Base-by-base conservation (phyloP, 2,797 vertebrate species). In the Okamejei kenojei region DNA sequence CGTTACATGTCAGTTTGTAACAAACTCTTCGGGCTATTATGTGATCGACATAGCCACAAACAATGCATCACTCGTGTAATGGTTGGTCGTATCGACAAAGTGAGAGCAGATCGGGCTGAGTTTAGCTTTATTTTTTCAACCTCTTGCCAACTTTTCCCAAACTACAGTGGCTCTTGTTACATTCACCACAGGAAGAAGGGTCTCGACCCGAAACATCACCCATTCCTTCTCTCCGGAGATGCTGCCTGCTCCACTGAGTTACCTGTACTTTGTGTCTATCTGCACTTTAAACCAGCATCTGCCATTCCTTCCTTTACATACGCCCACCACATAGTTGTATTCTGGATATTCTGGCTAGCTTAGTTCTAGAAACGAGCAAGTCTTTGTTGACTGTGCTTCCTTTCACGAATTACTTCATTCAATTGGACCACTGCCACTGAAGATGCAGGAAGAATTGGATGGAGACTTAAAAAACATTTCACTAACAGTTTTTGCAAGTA, bases 301-400 rank as follows among this genome's bases (percentile, higher is more conserved):
- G 2, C 45, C 4, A 2, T 45, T 45, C 45, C 45, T 45, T 45
- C 45, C 4, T 45, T 1, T 45, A 4, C 45, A 45, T 45, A 4
- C 45, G 26, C 26, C 68, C 35, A 73, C 88, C 35, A 15, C 35
- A 35, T 38, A 21, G 21, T 74, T 26, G 26, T n/a, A 38, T 45
- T 45, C 71, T 54, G 90, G 90, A 71, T 71, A 71, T 63, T 32
- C 84, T 32, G 61, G 58, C 82, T 65, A 91, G 88, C 88, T 91
- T 32, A 35, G 35, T 68, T 17, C 61, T 88, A 32, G 63, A 88
- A 35, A 88, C 13, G 84, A 88, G 63, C n/a, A 88, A 92, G 90
- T 45, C 90, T 92, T 92, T 76, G 90, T 92, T 74, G 90, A 74
- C 19, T 73, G 73, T 92, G 65, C 90, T 73, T 38, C 65, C 35